These are phyloP conservation scores for Subanguina moxae DNA, from an alignment of 1,140 invertebrate genomes.

Conservation along the genomic window DNA sequence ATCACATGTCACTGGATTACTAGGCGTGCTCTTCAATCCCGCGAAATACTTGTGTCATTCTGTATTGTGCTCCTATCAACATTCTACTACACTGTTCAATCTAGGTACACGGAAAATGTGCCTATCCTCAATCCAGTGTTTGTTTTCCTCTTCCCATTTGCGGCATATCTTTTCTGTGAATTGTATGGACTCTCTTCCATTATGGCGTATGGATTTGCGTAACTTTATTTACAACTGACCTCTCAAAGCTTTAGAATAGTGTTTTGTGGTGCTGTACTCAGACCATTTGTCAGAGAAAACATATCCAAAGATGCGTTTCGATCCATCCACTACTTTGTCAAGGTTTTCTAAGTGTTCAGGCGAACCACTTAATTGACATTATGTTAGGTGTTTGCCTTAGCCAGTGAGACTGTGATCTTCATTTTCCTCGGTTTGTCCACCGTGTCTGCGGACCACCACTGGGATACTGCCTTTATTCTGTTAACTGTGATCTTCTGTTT, in stretches of 20 bases:
- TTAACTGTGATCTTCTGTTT: constrained; percentile 92
- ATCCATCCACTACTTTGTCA: constrained; percentile 95
- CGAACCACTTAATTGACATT: constrained; percentile 59
- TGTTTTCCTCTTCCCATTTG: constrained; percentile 52
- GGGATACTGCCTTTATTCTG: constrained; percentile 91
- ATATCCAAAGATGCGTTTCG: constrained; percentile 95
- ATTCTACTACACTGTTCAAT: constrained; percentile 8
- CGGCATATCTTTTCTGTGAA: constrained; percentile 46
- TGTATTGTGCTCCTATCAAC: no score
- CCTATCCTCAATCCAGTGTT: constrained; percentile 56
- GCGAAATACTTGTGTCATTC: no score
- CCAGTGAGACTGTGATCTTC: constrained; percentile 95
- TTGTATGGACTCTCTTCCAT: constrained; percentile 49
- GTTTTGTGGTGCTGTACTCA: constrained; percentile 96
- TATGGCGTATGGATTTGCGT: constrained; percentile 30
- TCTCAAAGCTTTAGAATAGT: constrained; percentile 67
- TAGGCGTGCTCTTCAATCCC: no score
- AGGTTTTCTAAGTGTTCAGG: constrained; percentile 60
- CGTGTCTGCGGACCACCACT: constrained; percentile 80
- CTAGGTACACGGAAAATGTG: constrained; percentile 48
- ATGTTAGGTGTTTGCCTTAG: constrained; percentile 66
- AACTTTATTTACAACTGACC: neutral
- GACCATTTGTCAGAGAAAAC: constrained; percentile 97
- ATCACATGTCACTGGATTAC: no score
- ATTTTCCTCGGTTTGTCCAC: constrained; percentile 97